Evolutionary conservation across 2,797 vertebrate genomes (phyloP).

Genomic region (Brotogeris chrysoptera): DNA sequence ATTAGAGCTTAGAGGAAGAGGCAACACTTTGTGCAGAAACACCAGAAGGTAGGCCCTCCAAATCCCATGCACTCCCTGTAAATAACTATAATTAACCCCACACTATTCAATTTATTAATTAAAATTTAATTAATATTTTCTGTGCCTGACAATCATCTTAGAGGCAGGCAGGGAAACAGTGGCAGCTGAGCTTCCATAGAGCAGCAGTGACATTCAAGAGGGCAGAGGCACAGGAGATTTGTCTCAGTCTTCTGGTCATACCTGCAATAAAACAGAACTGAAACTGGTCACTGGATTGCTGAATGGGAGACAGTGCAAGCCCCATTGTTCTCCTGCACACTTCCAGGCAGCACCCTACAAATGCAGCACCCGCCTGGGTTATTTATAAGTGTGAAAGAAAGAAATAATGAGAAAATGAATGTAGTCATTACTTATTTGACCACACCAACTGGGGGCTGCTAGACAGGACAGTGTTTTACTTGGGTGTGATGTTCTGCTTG

Average conservation of each 20-base stretch:
- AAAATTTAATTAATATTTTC: conserved; percentile 70
- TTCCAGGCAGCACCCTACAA: neutral
- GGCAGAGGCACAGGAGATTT: neutral
- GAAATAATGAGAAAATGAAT: neutral
- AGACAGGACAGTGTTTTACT: neutral
- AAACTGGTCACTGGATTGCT: neutral
- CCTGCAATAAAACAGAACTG: neutral
- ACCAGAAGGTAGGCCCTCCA: conserved; percentile 47
- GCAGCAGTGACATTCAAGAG: neutral
- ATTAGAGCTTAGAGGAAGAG: conserved; percentile 47
- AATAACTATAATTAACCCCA: conserved; percentile 60
- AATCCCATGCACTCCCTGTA: conserved; percentile 47
- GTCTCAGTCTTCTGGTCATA: neutral
- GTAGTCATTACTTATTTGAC: neutral
- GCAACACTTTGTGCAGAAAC: conserved; percentile 31
- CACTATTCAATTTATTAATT: conserved; percentile 68
- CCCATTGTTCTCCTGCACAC: neutral
- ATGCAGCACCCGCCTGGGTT: neutral
- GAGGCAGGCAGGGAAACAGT: neutral
- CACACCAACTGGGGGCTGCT: neutral
- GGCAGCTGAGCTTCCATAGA: conserved; percentile 9
- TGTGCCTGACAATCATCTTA: conserved; percentile 16
- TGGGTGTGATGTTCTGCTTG: neutral
- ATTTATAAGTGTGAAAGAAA: neutral
- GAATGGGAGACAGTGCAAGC: neutral